Conservation (phyloP, 2,888 invertebrate genomes). For the Ashinkailepas kermadecensis region DNA sequence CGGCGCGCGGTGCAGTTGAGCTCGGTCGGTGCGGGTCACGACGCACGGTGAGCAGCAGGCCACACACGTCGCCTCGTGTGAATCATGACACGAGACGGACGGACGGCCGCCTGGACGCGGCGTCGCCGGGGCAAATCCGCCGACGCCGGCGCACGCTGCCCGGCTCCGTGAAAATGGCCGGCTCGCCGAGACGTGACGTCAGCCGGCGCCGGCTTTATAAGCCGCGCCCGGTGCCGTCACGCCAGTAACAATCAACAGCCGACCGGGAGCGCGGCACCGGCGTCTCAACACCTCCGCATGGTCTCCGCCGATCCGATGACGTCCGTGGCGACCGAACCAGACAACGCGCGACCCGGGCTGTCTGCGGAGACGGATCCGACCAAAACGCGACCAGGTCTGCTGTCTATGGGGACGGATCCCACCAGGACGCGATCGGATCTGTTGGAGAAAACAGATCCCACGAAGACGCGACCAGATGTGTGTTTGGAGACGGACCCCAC, state of each 20-base stretch:
- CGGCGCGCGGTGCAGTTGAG: too few species aligned
- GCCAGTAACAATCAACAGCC: not conserved
- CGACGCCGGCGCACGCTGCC: not conserved
- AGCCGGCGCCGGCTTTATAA: not conserved
- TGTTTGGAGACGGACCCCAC: not conserved
- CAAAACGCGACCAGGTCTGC: too few species aligned
- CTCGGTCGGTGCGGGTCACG: too few species aligned
- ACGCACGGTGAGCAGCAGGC: not conserved
- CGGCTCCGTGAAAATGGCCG: not conserved
- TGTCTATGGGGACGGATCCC: not conserved
- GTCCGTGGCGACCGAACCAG: too few species aligned
- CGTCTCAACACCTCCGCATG: too few species aligned
- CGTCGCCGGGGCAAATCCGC: not conserved
- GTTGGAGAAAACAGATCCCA: not conserved
- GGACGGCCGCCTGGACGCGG: not conserved
- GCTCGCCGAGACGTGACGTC: not conserved
- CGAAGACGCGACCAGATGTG: not conserved
- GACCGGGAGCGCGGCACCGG: too few species aligned
- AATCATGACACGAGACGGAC: too few species aligned
- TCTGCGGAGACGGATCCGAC: too few species aligned
- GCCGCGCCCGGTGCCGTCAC: not conserved
- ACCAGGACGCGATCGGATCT: not conserved
- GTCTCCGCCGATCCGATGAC: too few species aligned
- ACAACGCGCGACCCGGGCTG: too few species aligned
- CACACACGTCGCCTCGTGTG: not conserved